phyloP scores from a whole-genome alignment of 2,113 vertebrate genomes.

The Gymnogyps californianus region DNA sequence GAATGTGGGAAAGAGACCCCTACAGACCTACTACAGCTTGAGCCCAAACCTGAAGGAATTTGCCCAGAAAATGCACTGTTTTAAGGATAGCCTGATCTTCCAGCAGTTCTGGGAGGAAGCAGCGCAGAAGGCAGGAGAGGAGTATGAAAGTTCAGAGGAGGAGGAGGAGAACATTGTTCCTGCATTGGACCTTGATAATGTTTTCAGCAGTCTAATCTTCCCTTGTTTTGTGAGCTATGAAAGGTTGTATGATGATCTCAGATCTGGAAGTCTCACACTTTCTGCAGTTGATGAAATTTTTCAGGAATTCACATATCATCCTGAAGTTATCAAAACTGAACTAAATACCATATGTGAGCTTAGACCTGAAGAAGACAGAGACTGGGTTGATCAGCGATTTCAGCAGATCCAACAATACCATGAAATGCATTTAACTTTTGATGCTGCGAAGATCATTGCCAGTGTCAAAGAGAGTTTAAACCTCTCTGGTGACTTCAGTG shows the following conservation, averaged over 20 bases:
- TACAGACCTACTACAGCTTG: constrained; percentile 74
- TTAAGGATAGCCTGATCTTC: constrained; percentile 81
- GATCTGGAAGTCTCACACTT: constrained; percentile 76
- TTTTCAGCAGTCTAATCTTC: constrained; percentile 35
- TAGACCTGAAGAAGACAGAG: neutral
- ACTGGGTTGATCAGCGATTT: constrained; percentile 79
- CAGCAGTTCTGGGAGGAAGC: constrained; percentile 76
- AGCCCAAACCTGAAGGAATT: constrained; percentile 58
- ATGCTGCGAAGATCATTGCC: constrained; percentile 79
- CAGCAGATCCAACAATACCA: constrained; percentile 89
- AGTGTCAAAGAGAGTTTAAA: constrained; percentile 75
- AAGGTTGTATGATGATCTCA: constrained; percentile 69
- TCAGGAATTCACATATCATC: constrained; percentile 70
- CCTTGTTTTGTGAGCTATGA: constrained; percentile 67
- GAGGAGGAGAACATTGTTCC: neutral
- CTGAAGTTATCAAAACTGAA: constrained; percentile 70
- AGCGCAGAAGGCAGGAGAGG: neutral
- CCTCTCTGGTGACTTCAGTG: constrained; percentile 83
- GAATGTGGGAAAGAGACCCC: neutral
- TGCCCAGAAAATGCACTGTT: constrained; percentile 48
- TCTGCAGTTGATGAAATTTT: constrained; percentile 76
- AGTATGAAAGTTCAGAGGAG: neutral
- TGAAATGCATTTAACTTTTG: constrained; percentile 81
- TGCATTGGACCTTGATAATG: neutral
- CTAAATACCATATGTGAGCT: constrained; percentile 71